phyloP scores from a whole-genome alignment of 2,113 vertebrate genomes.

The Gallinago jamesoni region DNA sequence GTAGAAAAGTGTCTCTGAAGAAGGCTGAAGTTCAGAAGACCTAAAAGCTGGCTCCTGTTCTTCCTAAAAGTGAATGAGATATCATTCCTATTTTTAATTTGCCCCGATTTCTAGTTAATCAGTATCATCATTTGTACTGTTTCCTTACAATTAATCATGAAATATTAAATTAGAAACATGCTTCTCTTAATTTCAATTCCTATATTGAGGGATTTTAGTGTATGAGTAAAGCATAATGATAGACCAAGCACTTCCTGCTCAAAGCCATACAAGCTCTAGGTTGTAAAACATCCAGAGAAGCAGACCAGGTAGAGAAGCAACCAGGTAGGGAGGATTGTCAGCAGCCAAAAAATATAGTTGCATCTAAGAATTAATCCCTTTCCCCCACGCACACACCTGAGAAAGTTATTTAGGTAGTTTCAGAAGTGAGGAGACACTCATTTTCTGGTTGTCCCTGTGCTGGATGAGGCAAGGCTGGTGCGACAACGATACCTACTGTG shows the following conservation, averaged over 20 bases:
- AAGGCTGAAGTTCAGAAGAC: neutral
- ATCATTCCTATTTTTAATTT: neutral
- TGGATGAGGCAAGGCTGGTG: neutral
- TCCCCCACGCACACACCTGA: fast-evolving
- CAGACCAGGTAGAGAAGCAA: neutral
- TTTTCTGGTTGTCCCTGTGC: neutral
- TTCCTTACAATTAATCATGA: neutral
- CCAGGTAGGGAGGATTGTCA: neutral
- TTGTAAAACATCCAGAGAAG: neutral
- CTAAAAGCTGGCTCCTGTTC: neutral
- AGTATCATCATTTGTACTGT: neutral
- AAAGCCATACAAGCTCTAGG: neutral
- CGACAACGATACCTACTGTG: fast-evolving
- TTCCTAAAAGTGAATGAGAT: neutral
- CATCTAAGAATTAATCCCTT: neutral
- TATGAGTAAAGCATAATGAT: neutral
- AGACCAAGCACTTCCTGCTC: neutral
- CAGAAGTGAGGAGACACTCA: neutral
- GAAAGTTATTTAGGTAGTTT: neutral
- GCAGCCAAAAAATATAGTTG: neutral
- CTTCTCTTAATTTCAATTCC: neutral
- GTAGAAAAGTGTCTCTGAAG: neutral
- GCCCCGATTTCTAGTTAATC: neutral
- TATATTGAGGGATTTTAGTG: neutral
- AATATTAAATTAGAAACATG: neutral